Conservation (phyloP, 2,888 invertebrate genomes). For the Hyles lineata region DNA sequence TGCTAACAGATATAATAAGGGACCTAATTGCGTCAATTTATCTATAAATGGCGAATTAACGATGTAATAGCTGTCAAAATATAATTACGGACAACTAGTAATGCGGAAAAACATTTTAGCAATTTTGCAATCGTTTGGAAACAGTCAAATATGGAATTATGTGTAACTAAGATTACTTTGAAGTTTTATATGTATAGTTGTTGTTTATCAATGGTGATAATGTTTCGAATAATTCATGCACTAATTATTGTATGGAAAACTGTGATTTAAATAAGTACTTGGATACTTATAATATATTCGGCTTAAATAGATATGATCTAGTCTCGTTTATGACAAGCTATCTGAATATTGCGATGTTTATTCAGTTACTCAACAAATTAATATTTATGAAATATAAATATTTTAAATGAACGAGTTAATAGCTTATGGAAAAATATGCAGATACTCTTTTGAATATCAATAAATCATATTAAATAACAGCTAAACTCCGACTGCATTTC, state of each 20-base stretch:
- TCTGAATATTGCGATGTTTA: neutral
- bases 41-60: neutral
- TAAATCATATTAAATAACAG: neutral
- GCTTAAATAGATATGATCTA: neutral
- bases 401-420: neutral
- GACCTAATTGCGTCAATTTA: neutral
- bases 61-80: conserved; percentile 1
- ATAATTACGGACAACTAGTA: neutral
- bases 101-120: conserved; percentile 5
- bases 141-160: neutral
- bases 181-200: neutral
- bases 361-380: neutral
- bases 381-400: neutral
- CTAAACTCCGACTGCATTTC: too few relatives aligned
- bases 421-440: neutral
- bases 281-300: neutral
- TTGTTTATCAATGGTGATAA: too few relatives aligned
- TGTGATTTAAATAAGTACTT: neutral
- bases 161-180: neutral
- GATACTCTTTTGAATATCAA: neutral
- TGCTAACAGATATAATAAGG: neutral
- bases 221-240: too few relatives aligned
- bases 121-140: neutral
- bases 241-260: too few relatives aligned
- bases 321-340: neutral